Base-by-base conservation (phyloP, 2,113 vertebrate species). In the Cavia porcellus region DNA sequence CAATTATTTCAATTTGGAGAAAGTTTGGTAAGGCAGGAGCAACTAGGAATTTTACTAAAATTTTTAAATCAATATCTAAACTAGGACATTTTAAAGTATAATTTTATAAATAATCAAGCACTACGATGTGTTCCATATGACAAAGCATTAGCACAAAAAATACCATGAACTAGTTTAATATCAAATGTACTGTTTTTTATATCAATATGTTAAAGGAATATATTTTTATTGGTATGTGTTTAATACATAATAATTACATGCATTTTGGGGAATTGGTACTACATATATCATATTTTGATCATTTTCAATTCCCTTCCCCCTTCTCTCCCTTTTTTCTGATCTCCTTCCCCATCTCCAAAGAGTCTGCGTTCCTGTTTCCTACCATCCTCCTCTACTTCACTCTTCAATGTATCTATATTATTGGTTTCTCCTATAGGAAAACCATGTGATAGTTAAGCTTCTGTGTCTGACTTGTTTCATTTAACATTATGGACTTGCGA, bases 1-100 rank as follows among this genome's bases (percentile, higher is more conserved):
- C 57, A 75, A 82, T 72, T 89, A 93, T 89, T 89, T 97, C 28
- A 84, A n/a, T 95, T 94, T 93, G 50, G 47, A 95, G 70, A 90
- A 93, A 74, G 30, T 93, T 30, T 83, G 10, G 35, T 66, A 86
- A 93, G 52, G 19, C 61, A 96, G 30, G 38, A 92, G 35, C 32
- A 92, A 96, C 4, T 84, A 62, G 24, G 74, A 86, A 86, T 89
- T 59, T 87, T 61, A 68, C 68, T 90, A 72, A 82, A 87, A 66
- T 55, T 68, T 72, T 97, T 87, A 90, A 89, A 86, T 28, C 45
- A 70, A 86, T 12, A 62, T 28, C 74, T 89, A 89, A 96, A 42
- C 57, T 94, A 74, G 74, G 35, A 72, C 68, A 85, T 74, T 5
- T 92, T 95, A 30, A 83, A 62, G 72, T 30, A 79, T 50, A 74